A percentile compares a stretch with the other conserved stretches of the same genome.
Conservation (phyloP, 2,113 vertebrate genomes). For the Gambusia holbrooki region DNA sequence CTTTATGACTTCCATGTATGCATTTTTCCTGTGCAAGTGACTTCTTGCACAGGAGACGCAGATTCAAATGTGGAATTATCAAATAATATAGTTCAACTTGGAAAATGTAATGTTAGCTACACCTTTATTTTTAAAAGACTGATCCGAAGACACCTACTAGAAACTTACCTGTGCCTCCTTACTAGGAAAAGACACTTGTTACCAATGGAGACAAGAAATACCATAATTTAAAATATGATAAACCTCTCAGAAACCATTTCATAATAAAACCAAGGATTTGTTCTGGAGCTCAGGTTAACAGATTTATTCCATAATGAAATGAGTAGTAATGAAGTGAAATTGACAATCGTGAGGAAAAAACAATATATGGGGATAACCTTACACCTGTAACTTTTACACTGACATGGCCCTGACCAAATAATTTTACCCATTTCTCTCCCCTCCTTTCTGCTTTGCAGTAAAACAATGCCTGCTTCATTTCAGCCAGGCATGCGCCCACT, state of each 20-base stretch:
- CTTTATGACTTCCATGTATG: too few relatives aligned
- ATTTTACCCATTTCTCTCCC: conserved; percentile 6
- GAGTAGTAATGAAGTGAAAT: not conserved
- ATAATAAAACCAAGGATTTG: not conserved
- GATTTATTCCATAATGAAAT: conserved; percentile 1
- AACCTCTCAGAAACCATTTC: not conserved
- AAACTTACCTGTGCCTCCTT: too few relatives aligned
- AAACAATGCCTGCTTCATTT: conserved; percentile 71
- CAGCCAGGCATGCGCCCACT: conserved; percentile 48
- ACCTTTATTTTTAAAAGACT: too few relatives aligned
- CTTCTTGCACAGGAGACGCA: too few relatives aligned
- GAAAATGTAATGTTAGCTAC: too few relatives aligned
- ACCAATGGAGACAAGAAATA: not conserved
- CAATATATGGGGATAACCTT: conserved; percentile 8
- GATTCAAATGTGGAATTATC: too few relatives aligned
- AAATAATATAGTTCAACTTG: too few relatives aligned
- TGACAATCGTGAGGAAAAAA: conserved; percentile 3
- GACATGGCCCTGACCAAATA: conserved; percentile 14
- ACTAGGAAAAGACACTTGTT: not conserved
- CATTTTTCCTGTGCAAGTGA: too few relatives aligned
- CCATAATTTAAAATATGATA: too few relatives aligned
- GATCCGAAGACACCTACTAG: too few relatives aligned
- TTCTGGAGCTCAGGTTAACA: not conserved
- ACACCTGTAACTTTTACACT: conserved; percentile 29
- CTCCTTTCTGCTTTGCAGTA: conserved; percentile 33